Evolutionary conservation across 2,113 vertebrate species (phyloP).

Genomic region (Alaudala cheleensis): DNA sequence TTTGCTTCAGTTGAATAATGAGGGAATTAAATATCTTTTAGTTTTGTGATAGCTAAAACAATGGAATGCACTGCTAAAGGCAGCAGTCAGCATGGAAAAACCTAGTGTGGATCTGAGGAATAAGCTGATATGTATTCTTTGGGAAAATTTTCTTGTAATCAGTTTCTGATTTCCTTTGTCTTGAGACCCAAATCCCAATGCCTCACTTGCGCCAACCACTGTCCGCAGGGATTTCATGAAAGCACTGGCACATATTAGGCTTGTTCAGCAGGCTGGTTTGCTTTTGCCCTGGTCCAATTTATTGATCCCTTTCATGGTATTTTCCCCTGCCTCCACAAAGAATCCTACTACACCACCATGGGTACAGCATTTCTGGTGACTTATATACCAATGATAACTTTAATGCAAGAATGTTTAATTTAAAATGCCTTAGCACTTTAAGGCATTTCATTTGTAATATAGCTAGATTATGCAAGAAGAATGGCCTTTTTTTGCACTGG

Average conservation of each 20-base stretch:
- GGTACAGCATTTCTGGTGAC: fast-evolving
- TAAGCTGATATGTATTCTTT: background rate
- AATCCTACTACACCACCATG: fast-evolving
- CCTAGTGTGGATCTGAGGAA: background rate
- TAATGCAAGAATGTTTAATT: background rate
- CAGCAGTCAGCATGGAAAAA: background rate
- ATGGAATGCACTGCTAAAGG: background rate
- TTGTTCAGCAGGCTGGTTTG: background rate
- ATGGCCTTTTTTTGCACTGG: background rate
- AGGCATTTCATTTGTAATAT: background rate
- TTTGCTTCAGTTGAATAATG: background rate
- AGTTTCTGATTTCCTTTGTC: background rate
- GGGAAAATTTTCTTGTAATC: background rate
- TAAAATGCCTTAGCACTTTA: background rate
- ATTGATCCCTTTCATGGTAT: background rate
- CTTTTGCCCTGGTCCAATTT: background rate
- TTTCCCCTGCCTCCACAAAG: background rate
- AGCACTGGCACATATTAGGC: background rate
- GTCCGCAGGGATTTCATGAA: background rate
- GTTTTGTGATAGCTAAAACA: background rate
- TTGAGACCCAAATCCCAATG: background rate
- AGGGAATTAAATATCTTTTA: background rate
- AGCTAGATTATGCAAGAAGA: background rate
- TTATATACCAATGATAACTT: background rate
- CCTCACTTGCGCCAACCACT: background rate